These are phyloP conservation scores for Phytoseiulus persimilis DNA, from an alignment of 2,888 invertebrate species.

Conservation along the genomic window DNA sequence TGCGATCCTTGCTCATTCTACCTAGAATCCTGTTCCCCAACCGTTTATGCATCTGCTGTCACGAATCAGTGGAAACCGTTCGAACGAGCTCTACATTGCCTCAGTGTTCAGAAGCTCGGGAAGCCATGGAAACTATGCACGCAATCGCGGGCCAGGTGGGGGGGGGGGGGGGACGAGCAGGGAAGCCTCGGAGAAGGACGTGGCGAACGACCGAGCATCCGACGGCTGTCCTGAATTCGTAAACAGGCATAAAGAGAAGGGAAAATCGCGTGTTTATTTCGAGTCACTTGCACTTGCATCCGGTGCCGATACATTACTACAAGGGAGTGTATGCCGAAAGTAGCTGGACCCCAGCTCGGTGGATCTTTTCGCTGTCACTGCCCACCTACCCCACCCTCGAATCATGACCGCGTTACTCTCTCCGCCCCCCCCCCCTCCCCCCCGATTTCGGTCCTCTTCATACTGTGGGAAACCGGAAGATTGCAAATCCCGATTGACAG, in stretches of 20 bases:
- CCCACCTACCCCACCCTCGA: too few species aligned
- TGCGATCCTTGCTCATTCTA: too few species aligned
- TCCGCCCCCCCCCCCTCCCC: too few species aligned
- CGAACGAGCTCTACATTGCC: too few species aligned
- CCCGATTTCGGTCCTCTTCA: too few species aligned
- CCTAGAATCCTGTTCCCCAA: too few species aligned
- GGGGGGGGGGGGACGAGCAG: not conserved
- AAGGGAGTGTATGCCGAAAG: not conserved
- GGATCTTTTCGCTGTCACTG: not conserved
- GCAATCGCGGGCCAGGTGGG: not conserved
- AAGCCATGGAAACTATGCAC: not conserved
- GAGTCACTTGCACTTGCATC: not conserved
- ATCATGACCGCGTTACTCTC: too few species aligned
- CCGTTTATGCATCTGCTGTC: too few species aligned
- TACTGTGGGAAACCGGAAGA: too few species aligned
- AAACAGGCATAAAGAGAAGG: not conserved
- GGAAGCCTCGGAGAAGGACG: not conserved
- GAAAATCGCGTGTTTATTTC: not conserved
- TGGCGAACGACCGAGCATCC: not conserved
- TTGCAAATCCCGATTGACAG: too few species aligned
- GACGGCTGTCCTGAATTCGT: not conserved
- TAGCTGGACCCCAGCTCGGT: slow-evolving; percentile 34
- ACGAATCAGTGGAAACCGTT: too few species aligned
- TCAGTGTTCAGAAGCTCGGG: too few species aligned
- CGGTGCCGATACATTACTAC: not conserved